Percentiles rank a stretch among this genome's conserved stretches.
Evolutionary conservation across 1,140 invertebrate species (phyloP).

Genomic region (Zeugodacus cucurbitae): DNA sequence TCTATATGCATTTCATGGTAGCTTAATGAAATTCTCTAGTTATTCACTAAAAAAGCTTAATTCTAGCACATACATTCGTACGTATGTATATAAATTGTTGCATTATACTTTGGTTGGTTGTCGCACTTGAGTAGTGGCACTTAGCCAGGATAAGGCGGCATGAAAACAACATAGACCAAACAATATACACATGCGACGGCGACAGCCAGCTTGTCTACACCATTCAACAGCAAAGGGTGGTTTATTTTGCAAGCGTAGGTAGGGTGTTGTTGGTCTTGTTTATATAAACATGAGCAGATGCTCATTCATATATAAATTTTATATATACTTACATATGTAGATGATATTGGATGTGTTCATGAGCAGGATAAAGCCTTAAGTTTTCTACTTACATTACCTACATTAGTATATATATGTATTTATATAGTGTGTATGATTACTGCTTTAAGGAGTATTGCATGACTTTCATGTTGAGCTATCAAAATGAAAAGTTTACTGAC

Average conservation of each 20-base stretch:
- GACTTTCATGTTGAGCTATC: neutral
- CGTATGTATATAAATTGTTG: conserved; percentile 3
- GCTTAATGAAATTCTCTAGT: too few species aligned
- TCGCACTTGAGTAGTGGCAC: neutral
- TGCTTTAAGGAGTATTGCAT: neutral
- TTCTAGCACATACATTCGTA: neutral
- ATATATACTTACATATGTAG: neutral
- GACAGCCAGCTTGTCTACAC: neutral
- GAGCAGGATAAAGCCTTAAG: neutral
- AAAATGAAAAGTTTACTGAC: neutral
- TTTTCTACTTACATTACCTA: too few species aligned
- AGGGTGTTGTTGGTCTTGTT: neutral
- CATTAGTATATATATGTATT: neutral
- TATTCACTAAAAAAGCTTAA: too few species aligned
- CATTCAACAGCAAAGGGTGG: neutral
- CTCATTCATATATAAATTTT: neutral
- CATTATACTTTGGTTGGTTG: neutral
- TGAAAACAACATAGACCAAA: neutral
- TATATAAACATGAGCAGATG: neutral
- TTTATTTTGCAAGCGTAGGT: neutral
- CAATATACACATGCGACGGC: neutral
- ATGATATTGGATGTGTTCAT: neutral
- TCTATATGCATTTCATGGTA: too few species aligned
- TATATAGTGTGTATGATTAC: neutral
- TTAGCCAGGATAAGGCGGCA: conserved; percentile 6